Conservation (phyloP, 2,113 vertebrate species). For the Elephantulus edwardii region DNA sequence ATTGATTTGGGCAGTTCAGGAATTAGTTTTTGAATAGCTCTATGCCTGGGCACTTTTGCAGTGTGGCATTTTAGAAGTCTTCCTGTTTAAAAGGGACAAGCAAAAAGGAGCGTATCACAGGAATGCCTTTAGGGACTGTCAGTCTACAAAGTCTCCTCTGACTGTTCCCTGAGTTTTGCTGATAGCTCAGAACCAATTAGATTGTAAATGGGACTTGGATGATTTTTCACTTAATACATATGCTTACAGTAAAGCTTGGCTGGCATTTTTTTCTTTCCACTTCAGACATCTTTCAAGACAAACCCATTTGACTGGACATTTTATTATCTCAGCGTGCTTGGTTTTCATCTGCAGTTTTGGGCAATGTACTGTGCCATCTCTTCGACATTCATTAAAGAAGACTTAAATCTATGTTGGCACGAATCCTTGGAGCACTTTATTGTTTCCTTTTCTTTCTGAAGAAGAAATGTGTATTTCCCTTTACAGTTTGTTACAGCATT, state of each 20-base stretch:
- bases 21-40: slow-evolving; percentile 55
- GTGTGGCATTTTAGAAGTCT: not conserved
- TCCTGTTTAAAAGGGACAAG: slow-evolving; percentile 37
- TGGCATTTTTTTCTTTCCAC: slow-evolving; percentile 59
- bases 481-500: not conserved
- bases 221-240: slow-evolving; percentile 53
- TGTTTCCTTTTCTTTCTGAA: not conserved
- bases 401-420: slow-evolving; percentile 12
- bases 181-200: slow-evolving; percentile 61
- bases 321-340: slow-evolving; percentile 58
- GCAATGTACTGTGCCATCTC: slow-evolving; percentile 8
- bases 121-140: not conserved
- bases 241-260: slow-evolving; percentile 28
- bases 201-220: slow-evolving; percentile 50
- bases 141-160: not conserved
- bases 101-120: not conserved
- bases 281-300: slow-evolving; percentile 50
- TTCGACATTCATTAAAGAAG: slow-evolving; percentile 29
- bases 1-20: slow-evolving; percentile 37
- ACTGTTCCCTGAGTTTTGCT: slow-evolving; percentile 49
- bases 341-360: slow-evolving; percentile 23
- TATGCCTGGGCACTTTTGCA: slow-evolving; percentile 12
- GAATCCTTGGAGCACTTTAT: not conserved
- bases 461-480: slow-evolving; percentile 15
- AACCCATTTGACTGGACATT: slow-evolving; percentile 51